Percentiles rank a stretch among this genome's conserved stretches.
Conservation (phyloP, 2,888 invertebrate species). For the Alloscopus bannaensis region DNA sequence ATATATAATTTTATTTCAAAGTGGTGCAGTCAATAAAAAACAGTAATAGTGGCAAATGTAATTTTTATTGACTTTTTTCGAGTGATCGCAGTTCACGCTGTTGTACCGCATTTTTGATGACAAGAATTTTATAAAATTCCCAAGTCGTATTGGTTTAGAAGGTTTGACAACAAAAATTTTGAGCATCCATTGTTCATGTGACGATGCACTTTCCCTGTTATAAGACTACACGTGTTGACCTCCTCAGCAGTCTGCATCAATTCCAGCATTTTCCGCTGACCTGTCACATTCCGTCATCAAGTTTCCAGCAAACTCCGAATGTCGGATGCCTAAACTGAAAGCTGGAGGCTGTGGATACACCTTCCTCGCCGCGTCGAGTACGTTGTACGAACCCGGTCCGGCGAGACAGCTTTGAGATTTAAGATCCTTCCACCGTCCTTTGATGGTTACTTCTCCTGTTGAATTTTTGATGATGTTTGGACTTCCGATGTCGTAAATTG, state of each 20-base stretch:
- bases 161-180: no score
- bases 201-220: no score
- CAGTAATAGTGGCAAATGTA: no score
- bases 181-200: no score
- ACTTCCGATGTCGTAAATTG: conserved; percentile 68
- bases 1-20: no score
- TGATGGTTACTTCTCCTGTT: conserved; percentile 64
- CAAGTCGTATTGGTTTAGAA: background rate
- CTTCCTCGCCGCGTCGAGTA: conserved; percentile 38
- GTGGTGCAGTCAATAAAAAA: no score
- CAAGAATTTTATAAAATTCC: no score
- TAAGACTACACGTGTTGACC: no score
- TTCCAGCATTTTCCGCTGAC: conserved; percentile 39
- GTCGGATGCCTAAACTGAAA: conserved; percentile 79
- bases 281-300: conserved; percentile 69
- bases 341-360: conserved; percentile 77
- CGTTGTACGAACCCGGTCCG: conserved; percentile 66
- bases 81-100: no score
- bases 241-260: conserved; percentile 41
- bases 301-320: conserved; percentile 68
- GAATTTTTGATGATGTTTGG: conserved; percentile 66
- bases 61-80: no score
- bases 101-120: no score
- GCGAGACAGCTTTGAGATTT: conserved; percentile 62
- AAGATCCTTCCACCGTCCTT: conserved; percentile 64